Evolutionary conservation across 2,888 invertebrate species (phyloP).

Genomic region (Drosophila mettleri): DNA sequence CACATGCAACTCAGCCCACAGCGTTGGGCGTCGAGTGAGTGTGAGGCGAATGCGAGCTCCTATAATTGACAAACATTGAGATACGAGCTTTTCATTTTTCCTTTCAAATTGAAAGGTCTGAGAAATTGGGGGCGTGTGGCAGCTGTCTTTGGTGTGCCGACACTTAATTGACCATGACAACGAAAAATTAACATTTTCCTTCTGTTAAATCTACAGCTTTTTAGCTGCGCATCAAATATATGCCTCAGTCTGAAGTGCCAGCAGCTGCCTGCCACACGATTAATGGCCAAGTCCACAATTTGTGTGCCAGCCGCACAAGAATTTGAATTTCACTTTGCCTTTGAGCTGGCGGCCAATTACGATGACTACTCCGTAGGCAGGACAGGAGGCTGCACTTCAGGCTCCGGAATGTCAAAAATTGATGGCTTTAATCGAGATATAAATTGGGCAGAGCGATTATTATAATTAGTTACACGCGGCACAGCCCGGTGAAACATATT

Average conservation of each 20-base stretch:
- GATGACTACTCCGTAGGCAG: background rate
- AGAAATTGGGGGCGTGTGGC: background rate
- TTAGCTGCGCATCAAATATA: slow-evolving; percentile 59
- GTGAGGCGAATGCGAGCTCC: slow-evolving; percentile 36
- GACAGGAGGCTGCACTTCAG: background rate
- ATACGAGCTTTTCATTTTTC: slow-evolving; percentile 59
- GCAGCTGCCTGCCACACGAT: slow-evolving; percentile 41
- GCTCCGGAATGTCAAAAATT: slow-evolving; percentile 25
- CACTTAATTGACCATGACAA: slow-evolving; percentile 79
- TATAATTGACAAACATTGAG: slow-evolving; percentile 76
- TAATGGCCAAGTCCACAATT: slow-evolving; percentile 52
- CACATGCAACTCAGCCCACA: slow-evolving; percentile 36
- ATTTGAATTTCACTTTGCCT: slow-evolving; percentile 58
- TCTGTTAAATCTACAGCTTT: slow-evolving; percentile 29
- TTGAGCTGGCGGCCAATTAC: slow-evolving; percentile 41
- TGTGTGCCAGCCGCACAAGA: slow-evolving; percentile 34
- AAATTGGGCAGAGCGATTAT: slow-evolving; percentile 46
- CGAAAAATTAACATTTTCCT: slow-evolving; percentile 71
- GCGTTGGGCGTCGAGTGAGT: slow-evolving; percentile 21
- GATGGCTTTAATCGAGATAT: slow-evolving; percentile 32
- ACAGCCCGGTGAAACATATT: background rate
- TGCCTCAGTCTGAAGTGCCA: slow-evolving; percentile 23
- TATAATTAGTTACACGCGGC: slow-evolving; percentile 39
- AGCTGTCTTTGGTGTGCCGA: slow-evolving; percentile 33
- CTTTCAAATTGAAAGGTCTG: slow-evolving; percentile 15